Evolutionary conservation across 1,140 invertebrate genomes (phyloP), one percentile per base, ranked within the genome.

Genomic region (Wiebesia pumilae): DNA sequence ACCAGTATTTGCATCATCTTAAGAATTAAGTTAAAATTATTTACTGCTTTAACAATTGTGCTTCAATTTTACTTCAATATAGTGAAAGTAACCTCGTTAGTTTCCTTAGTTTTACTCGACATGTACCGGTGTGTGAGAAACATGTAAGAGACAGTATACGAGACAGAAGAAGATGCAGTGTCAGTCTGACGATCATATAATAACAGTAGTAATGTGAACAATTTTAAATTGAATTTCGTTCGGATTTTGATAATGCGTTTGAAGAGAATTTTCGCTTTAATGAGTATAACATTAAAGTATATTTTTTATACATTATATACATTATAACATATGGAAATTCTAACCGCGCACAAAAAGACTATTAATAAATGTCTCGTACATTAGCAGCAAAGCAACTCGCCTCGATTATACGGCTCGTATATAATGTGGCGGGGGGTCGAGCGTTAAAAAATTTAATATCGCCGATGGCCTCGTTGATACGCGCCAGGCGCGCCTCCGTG

Each of bases 401-500:
- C 35, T 40, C 38, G 0, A 27, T 71, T 71, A 71, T 14, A 38
- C 67, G 69, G 35, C 69, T 73, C 38, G 35, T 38, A 24, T 21
- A 40, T 73, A 73, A 71, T 19, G 35, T 38, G 30, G 67, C 10
- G 67, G 14, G 69, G 69, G 38, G 21, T 2, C 0, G 65, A 75
- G 35, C 38, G 38, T 75, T 43, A 58, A 79, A 58, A 79, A 79
- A 62, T 62, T 79, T 58, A 79, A 79, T 79, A 62, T 62, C 30
- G 6, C 30, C 40, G 81, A 83, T 82, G 62, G 33, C 71, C 71
- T 78, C 80, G 43, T 86, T 78, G 79, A 78, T 75, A 82, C 35
- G 51, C 40, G 54, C 51, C 7, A 10, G 3, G 14, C 65, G 65
- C 65, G 9, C 19, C 16, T 24, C 35, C 16, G 33, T 35, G 67